Evolutionary conservation across 2,888 invertebrate species (phyloP), one percentile per base, ranked within the genome.

Genomic region (Orthosia cruda): DNA sequence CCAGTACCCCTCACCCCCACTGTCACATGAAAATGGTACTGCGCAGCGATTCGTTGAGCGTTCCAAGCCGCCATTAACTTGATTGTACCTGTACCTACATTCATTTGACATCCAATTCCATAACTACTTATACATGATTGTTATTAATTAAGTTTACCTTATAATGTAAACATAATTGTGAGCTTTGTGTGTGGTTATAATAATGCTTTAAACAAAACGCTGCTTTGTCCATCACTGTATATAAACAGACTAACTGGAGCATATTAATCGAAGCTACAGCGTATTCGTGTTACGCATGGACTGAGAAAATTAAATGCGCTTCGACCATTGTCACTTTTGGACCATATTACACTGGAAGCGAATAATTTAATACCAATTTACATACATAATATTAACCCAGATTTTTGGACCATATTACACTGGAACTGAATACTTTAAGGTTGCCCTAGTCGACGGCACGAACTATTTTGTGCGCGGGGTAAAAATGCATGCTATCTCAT

Each of bases 131-230:
- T 54, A 84, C 84, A 62, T 83, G 73, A 68, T 61, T 72, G 78
- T 75, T 80, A 73, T 64, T 57, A 71, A 76, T 74, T 81, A 82
- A 89, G 78, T 69, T 81, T 87, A 80, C 59, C 69, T 77, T 64
- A 61, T 83, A 79, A 80, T 79, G 76, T 82, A 80, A 77, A 75
- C 72, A 69, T 62, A 71, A 73, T 81, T 86, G 87, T 89, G 92
- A 91, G 94, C 94, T 94, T 94, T 94, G 94, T 94, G 92, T 95
- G 94, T 94, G 93, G 94, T 94, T 94, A 93, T 93, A 91, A 90
- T 84, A 88, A 88, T 83, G 83, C 77, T 87, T 87, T 83, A 83
- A 71, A 71, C 61, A 45, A 70, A 74, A 78, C 69, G 80, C 86
- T 86, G 77, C 87, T 88, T 85, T 63, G 45, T 71, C 67, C 59